phyloP scores from a whole-genome alignment of 2,888 invertebrate species.

The Caenorhabditis sinica region DNA sequence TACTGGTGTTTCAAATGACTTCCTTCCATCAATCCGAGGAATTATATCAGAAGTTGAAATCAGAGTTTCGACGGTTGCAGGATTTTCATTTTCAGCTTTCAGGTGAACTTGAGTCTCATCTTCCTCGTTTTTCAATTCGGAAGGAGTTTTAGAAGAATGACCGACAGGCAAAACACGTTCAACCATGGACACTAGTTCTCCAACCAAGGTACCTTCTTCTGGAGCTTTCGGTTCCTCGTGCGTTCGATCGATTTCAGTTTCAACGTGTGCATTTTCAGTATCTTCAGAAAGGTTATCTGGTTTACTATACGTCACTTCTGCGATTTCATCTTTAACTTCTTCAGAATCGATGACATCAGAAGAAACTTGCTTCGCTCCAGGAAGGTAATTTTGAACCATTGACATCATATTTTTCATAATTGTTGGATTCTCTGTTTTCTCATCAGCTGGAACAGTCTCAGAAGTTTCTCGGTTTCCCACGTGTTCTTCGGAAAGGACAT shows the following conservation, averaged over 20 bases:
- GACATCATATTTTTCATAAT: not conserved
- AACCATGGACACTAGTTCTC: not conserved
- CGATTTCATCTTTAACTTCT: not conserved
- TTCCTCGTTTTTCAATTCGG: not conserved
- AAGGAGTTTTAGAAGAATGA: no score
- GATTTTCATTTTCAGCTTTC: not conserved
- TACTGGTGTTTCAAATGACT: not conserved
- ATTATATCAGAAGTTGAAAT: constrained; percentile 16
- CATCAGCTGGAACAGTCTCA: no score
- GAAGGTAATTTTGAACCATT: constrained; percentile 1
- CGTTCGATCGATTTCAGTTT: no score
- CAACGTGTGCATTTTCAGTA: no score
- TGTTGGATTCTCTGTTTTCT: not conserved
- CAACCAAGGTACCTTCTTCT: not conserved
- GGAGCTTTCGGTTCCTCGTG: no score
- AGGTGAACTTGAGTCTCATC: not conserved
- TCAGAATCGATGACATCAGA: not conserved
- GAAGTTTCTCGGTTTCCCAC: no score
- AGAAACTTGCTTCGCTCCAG: not conserved
- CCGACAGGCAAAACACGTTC: constrained; percentile 4
- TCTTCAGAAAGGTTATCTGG: no score
- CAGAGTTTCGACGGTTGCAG: not conserved
- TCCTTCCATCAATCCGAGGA: not conserved
- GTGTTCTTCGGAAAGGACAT: constrained; percentile 16
- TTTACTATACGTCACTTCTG: no score